Percentiles rank a stretch among this genome's conserved stretches.
phyloP scores from a whole-genome alignment of 1,140 invertebrate species.

The Tachypleus tridentatus region DNA sequence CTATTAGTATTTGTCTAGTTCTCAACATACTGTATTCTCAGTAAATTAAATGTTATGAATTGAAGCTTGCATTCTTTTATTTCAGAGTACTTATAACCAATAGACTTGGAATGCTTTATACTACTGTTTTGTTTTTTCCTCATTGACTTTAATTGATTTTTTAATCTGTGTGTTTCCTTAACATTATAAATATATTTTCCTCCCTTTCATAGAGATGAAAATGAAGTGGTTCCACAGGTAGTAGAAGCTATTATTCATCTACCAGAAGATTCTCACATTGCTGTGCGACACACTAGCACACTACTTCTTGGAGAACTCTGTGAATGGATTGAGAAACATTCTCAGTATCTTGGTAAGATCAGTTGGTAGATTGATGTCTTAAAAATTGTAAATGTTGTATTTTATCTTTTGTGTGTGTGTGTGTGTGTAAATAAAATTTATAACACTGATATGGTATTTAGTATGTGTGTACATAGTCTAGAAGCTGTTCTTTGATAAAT shows the following conservation, averaged over 20 bases:
- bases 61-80: no score
- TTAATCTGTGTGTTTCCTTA: constrained; percentile 19
- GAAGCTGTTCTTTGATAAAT: no score
- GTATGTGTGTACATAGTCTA: no score
- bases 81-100: background rate
- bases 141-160: constrained; percentile 11
- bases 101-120: constrained; percentile 4
- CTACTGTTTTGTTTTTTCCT: constrained; percentile 4
- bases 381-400: no score
- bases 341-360: constrained; percentile 48
- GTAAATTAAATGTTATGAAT: no score
- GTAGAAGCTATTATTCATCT: constrained; percentile 78
- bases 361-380: constrained; percentile 10
- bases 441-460: no score
- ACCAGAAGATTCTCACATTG: constrained; percentile 69
- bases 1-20: no score
- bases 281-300: constrained; percentile 77
- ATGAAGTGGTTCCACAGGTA: constrained; percentile 81
- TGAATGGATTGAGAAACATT: constrained; percentile 89
- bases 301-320: constrained; percentile 80
- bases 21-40: no score
- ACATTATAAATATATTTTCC: no score
- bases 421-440: no score
- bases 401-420: no score
- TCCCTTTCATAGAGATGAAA: constrained; percentile 56